Evolutionary conservation across 1,140 invertebrate species (phyloP).

Genomic region (Drosophila azteca): DNA sequence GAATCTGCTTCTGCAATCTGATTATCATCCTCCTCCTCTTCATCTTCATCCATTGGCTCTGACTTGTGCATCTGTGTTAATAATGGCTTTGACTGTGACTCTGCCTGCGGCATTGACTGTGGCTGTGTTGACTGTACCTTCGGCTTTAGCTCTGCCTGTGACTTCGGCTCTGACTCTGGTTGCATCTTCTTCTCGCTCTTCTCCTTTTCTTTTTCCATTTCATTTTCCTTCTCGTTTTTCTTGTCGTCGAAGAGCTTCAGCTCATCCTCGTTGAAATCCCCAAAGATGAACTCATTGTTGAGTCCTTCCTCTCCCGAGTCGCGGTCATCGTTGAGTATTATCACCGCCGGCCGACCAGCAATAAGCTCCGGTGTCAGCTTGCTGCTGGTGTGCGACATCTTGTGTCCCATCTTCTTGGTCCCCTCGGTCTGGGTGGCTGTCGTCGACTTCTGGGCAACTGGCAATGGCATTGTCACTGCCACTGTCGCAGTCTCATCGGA

Average conservation of each 20-base stretch:
- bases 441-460: slow-evolving; percentile 47
- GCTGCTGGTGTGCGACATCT: slow-evolving; percentile 10
- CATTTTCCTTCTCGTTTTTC: slow-evolving; percentile 23
- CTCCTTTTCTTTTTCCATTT: background rate
- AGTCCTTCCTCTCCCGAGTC: slow-evolving; percentile 40
- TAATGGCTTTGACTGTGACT: no score
- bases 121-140: no score
- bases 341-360: slow-evolving; percentile 85
- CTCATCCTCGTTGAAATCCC: slow-evolving; percentile 83
- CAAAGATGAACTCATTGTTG: slow-evolving; percentile 80
- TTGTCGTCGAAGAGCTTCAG: slow-evolving; percentile 75
- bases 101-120: no score
- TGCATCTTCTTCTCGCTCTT: slow-evolving; percentile 34
- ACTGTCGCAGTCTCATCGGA: slow-evolving; percentile 34
- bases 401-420: slow-evolving; percentile 41
- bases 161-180: slow-evolving; percentile 8
- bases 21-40: background rate
- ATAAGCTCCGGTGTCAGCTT: slow-evolving; percentile 10
- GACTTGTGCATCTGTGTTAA: background rate
- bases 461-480: slow-evolving; percentile 5
- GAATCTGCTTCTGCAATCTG: background rate
- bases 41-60: slow-evolving; percentile 2
- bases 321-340: slow-evolving; percentile 86
- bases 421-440: slow-evolving; percentile 64
- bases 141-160: background rate